A percentile compares a stretch with the other conserved stretches of the same genome.
These are phyloP conservation scores for Geococcyx californianus DNA, from an alignment of 2,113 vertebrate species.

Conservation along the genomic window DNA sequence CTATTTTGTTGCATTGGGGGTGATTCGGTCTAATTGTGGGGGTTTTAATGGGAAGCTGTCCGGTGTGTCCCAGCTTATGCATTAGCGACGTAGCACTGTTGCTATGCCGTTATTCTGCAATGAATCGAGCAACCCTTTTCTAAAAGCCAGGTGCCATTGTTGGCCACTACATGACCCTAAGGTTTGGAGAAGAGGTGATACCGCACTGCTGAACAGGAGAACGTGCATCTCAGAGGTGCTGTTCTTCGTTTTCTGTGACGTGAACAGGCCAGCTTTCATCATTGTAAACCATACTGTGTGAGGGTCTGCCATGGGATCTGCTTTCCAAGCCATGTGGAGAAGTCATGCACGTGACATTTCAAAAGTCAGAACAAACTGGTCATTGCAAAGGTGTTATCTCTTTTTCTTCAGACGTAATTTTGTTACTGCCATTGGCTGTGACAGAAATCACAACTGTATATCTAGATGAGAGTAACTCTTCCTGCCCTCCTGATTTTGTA, in stretches of 20 bases:
- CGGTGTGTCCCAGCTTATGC: constrained; percentile 13
- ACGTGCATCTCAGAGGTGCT: neutral
- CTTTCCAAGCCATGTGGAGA: neutral
- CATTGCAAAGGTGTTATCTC: neutral
- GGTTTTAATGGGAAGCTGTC: constrained; percentile 44
- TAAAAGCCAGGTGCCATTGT: neutral
- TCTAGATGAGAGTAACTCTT: neutral
- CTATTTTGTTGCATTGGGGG: constrained; percentile 32
- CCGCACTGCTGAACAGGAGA: neutral
- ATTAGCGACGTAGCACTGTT: constrained; percentile 47
- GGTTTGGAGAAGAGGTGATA: neutral
- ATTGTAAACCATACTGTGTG: neutral
- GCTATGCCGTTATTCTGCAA: constrained; percentile 23
- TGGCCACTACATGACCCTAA: neutral
- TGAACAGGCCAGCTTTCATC: neutral
- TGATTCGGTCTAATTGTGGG: constrained; percentile 52
- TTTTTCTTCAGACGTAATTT: neutral
- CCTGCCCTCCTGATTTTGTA: neutral
- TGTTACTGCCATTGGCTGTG: neutral
- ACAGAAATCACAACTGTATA: neutral
- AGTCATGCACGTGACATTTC: neutral
- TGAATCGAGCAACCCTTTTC: constrained; percentile 17
- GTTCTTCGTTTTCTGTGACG: neutral
- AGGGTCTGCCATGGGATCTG: neutral
- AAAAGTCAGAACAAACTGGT: neutral